Percentiles rank a stretch among this genome's conserved stretches.
Evolutionary conservation across 2,797 vertebrate species (phyloP).

Genomic region (Pseudochaenichthys georgianus): DNA sequence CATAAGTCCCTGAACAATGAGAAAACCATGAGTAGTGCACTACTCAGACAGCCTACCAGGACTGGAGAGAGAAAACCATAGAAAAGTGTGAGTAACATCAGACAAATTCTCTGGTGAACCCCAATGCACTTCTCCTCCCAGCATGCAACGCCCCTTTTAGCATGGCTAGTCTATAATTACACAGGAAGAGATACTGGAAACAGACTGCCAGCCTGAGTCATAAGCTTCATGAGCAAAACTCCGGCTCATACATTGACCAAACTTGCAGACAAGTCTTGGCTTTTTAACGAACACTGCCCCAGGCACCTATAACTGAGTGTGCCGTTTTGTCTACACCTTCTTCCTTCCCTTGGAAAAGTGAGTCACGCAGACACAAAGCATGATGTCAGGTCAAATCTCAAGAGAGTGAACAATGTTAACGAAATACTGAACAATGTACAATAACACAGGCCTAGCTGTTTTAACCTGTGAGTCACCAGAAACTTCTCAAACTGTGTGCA

Average conservation of each 20-base stretch:
- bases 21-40: constrained; percentile 38
- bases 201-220: constrained; percentile 84
- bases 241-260: constrained; percentile 72
- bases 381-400: constrained; percentile 76
- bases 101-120: constrained; percentile 77
- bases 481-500: constrained; percentile 44
- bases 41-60: constrained; percentile 51
- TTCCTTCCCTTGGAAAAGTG: constrained; percentile 78
- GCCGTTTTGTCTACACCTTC: constrained; percentile 72
- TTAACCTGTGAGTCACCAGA: constrained; percentile 70
- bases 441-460: constrained; percentile 62
- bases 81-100: constrained; percentile 80
- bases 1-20: constrained; percentile 23
- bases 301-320: constrained; percentile 67
- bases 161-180: constrained; percentile 85
- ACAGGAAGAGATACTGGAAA: constrained; percentile 82
- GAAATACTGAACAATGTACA: constrained; percentile 79
- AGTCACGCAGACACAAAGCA: constrained; percentile 81
- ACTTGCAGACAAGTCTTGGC: constrained; percentile 70
- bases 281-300: constrained; percentile 74
- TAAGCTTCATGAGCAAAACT: constrained; percentile 69
- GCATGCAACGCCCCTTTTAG: constrained; percentile 80
- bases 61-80: constrained; percentile 51
- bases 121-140: constrained; percentile 73
- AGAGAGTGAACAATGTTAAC: constrained; percentile 69